A percentile compares a stretch with the other conserved stretches of the same genome.
Evolutionary conservation across 2,113 vertebrate species (phyloP).

Genomic region (Perca schrenkii): DNA sequence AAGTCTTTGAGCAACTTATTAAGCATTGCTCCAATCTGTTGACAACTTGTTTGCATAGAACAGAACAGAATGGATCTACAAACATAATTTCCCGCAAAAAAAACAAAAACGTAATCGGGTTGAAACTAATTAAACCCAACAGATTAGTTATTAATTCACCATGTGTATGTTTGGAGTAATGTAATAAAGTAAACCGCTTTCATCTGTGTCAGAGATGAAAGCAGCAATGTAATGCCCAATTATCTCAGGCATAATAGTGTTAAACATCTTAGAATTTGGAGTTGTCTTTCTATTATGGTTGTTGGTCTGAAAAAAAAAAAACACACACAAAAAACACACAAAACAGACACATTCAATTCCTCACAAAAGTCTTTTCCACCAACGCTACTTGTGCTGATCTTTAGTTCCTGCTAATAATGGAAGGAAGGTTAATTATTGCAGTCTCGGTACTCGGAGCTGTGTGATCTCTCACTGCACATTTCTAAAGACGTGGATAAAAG

Average conservation of each 20-base stretch:
- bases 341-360: background rate
- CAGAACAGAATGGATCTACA: background rate
- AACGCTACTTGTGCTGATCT: conserved; percentile 15
- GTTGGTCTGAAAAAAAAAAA: background rate
- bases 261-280: background rate
- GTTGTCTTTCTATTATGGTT: background rate
- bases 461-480: conserved; percentile 58
- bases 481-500: conserved; percentile 57
- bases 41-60: background rate
- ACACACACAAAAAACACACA: background rate
- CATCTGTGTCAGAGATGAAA: background rate
- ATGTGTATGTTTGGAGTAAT: background rate
- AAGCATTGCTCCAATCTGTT: background rate
- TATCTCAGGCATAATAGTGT: background rate
- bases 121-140: background rate
- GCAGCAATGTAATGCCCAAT: background rate
- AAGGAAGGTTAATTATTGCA: conserved; percentile 41
- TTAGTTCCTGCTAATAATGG: conserved; percentile 13
- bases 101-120: background rate
- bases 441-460: conserved; percentile 33
- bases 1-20: background rate
- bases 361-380: background rate
- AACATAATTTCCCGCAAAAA: background rate
- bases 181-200: background rate
- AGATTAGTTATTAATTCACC: background rate